Evolutionary conservation across 2,797 vertebrate species (phyloP).

Genomic region (Nasua narica): DNA sequence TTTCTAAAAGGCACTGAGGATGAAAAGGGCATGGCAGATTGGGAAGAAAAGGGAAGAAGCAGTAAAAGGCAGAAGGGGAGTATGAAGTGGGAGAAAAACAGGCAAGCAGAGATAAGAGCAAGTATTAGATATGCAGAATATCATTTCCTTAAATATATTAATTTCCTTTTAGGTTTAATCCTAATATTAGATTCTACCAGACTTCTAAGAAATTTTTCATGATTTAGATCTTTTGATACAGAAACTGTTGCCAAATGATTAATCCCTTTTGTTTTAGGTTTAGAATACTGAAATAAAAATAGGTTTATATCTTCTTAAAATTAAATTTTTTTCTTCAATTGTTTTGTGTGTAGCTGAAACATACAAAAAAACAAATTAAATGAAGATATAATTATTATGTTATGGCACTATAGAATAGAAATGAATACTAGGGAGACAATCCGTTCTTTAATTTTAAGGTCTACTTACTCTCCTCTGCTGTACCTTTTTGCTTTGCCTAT

Average conservation of each 20-base stretch:
- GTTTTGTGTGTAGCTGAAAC: neutral
- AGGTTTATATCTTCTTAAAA: conserved; percentile 21
- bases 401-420: neutral
- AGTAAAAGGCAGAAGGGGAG: neutral
- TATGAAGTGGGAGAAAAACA: neutral
- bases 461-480: neutral
- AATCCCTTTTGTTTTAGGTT: conserved; percentile 14
- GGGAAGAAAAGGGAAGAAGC: neutral
- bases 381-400: neutral
- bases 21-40: neutral
- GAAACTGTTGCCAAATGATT: neutral
- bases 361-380: conserved; percentile 41
- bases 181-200: neutral
- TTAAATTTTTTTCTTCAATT: neutral
- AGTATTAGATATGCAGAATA: neutral
- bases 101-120: neutral
- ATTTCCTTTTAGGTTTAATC: neutral
- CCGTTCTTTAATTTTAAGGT: conserved; percentile 18
- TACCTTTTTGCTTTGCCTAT: conserved; percentile 5
- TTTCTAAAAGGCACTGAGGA: neutral
- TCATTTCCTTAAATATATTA: neutral
- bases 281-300: conserved; percentile 51
- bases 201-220: conserved; percentile 23
- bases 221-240: neutral
- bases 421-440: neutral